Evolutionary conservation across 2,888 invertebrate species (phyloP).

Genomic region (Microplitis manilae): DNA sequence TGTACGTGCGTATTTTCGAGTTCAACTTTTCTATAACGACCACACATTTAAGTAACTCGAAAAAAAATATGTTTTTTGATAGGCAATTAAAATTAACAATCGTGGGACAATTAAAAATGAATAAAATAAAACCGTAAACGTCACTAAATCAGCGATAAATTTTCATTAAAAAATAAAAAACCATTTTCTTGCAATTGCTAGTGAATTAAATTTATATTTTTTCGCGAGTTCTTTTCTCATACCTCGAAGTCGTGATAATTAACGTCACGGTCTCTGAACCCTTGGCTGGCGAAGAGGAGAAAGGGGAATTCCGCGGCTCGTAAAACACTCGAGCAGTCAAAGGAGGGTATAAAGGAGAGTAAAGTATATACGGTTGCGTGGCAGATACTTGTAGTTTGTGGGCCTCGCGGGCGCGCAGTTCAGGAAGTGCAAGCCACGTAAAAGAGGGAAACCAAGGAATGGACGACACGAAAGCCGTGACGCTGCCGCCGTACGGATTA

Average conservation of each 20-base stretch:
- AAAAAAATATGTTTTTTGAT: neutral
- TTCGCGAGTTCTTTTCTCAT: constrained; percentile 36
- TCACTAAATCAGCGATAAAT: neutral
- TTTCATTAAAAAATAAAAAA: neutral
- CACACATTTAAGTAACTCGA: neutral
- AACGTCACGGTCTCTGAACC: constrained; percentile 42
- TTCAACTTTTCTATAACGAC: neutral
- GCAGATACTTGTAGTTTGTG: constrained; percentile 38
- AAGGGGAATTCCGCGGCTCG: constrained; percentile 42
- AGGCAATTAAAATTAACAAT: neutral
- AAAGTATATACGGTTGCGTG: constrained; percentile 43
- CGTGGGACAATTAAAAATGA: neutral
- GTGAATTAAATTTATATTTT: neutral
- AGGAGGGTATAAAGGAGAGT: constrained; percentile 41
- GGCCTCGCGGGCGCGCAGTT: constrained; percentile 42
- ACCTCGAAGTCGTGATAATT: constrained; percentile 43
- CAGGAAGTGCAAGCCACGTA: constrained; percentile 47
- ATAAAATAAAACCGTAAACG: neutral
- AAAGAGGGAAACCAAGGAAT: constrained; percentile 57
- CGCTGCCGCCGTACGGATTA: constrained; percentile 69
- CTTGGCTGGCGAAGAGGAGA: constrained; percentile 37
- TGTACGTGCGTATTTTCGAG: constrained; percentile 61
- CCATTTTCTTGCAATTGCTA: neutral
- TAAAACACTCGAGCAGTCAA: constrained; percentile 43
- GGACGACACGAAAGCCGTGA: constrained; percentile 69